Evolutionary conservation across 2,888 invertebrate genomes (phyloP).

Genomic region (Helicoverpa assulta): DNA sequence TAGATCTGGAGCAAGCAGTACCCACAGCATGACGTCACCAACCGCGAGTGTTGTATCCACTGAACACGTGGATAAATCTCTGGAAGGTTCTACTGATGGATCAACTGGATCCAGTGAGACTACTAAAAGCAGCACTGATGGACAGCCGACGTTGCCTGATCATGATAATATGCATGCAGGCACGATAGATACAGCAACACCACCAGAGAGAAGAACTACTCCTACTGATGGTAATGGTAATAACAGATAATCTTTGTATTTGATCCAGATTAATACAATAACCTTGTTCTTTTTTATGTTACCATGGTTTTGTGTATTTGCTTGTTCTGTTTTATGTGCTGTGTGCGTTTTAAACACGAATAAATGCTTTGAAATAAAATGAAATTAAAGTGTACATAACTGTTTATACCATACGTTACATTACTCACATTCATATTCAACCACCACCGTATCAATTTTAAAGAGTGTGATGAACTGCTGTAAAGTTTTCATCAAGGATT

Average conservation of each 20-base stretch:
- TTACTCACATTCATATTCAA: too few species aligned
- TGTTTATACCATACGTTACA: too few species aligned
- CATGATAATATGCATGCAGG: constrained; percentile 86
- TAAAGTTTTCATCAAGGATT: too few species aligned
- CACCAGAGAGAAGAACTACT: constrained; percentile 79
- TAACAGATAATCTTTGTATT: background rate
- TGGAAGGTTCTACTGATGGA: constrained; percentile 74
- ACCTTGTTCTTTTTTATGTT: too few species aligned
- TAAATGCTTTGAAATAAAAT: too few species aligned
- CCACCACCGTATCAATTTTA: too few species aligned
- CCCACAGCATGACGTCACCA: constrained; percentile 84
- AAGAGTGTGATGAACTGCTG: too few species aligned
- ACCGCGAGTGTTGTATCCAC: constrained; percentile 74
- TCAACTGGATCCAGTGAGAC: constrained; percentile 62
- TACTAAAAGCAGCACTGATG: constrained; percentile 64
- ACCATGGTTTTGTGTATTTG: too few species aligned
- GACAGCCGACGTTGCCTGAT: constrained; percentile 77
- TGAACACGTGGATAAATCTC: constrained; percentile 75
- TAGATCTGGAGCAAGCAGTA: constrained; percentile 81
- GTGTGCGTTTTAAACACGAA: too few species aligned
- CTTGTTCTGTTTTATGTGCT: too few species aligned
- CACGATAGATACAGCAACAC: constrained; percentile 74
- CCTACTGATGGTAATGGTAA: constrained; percentile 78
- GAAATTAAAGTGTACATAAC: too few species aligned
- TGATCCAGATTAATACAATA: background rate